Evolutionary conservation across 2,113 vertebrate genomes (phyloP).

Genomic region (Ictalurus punctatus): DNA sequence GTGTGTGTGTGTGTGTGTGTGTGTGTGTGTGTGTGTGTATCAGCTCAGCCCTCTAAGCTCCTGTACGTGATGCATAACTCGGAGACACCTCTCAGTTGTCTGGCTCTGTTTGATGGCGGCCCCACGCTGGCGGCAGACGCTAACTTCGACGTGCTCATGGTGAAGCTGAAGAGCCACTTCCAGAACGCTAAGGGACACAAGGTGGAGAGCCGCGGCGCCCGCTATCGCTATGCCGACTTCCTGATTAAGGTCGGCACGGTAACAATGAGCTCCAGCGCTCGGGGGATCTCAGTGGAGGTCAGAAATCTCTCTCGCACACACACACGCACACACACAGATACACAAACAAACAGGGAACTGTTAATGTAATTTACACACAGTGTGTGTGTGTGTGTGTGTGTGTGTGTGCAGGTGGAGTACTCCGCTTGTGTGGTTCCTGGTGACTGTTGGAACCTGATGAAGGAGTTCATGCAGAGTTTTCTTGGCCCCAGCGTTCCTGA

Average conservation of each 20-base stretch:
- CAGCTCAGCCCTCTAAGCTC: constrained; percentile 91
- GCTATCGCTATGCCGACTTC: constrained; percentile 96
- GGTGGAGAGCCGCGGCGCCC: constrained; percentile 91
- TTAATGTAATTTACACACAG: background rate
- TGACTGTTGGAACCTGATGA: constrained; percentile 94
- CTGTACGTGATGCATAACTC: constrained; percentile 98
- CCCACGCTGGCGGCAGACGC: constrained; percentile 89
- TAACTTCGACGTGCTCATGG: constrained; percentile 96
- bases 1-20: constrained; percentile 17
- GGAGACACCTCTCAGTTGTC: constrained; percentile 91
- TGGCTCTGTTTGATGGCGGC: constrained; percentile 91
- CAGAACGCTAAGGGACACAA: constrained; percentile 98
- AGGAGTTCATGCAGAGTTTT: constrained; percentile 96
- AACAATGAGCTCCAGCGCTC: constrained; percentile 92
- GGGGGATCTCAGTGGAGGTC: constrained; percentile 96
- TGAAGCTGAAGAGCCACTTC: constrained; percentile 96
- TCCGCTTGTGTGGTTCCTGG: constrained; percentile 92
- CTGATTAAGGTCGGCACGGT: constrained; percentile 92
- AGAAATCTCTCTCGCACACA: background rate
- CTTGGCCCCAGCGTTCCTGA: constrained; percentile 83
- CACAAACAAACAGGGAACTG: background rate
- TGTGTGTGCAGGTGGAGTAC: constrained; percentile 87
- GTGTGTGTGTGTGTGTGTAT: constrained; percentile 27
- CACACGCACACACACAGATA: background rate
- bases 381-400: constrained; percentile 39